Conservation (phyloP, 2,888 invertebrate genomes). For the Orchesella flavescens region DNA sequence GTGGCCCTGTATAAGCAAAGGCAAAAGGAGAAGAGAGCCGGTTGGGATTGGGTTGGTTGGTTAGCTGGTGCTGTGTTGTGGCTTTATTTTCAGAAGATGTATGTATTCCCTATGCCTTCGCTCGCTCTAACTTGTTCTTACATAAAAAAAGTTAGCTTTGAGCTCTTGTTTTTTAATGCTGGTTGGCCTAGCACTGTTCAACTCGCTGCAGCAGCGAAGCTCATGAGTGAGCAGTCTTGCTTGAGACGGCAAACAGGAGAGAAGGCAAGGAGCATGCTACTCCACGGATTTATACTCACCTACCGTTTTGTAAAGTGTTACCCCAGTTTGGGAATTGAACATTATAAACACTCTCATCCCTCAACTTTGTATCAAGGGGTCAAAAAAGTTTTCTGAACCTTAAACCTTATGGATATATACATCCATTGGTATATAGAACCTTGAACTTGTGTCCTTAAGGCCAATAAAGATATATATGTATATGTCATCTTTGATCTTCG, state of each 20-base stretch:
- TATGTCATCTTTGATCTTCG: not conserved
- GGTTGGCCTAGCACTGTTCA: slow-evolving; percentile 4
- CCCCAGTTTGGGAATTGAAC: slow-evolving; percentile 53
- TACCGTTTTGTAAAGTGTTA: slow-evolving; percentile 49
- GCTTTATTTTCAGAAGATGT: slow-evolving; percentile 8
- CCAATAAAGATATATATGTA: slow-evolving; percentile 8
- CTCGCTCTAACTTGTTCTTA: not conserved
- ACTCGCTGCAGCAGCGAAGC: slow-evolving; percentile 18
- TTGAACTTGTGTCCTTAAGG: slow-evolving; percentile 55
- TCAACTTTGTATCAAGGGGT: slow-evolving; percentile 8
- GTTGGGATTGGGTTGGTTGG: slow-evolving; percentile 41
- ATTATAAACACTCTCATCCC: not conserved
- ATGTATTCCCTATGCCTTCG: not conserved
- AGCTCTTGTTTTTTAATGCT: too few relatives aligned
- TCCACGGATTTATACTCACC: not conserved
- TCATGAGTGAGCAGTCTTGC: slow-evolving; percentile 57
- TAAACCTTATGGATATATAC: too few relatives aligned
- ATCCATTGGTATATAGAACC: too few relatives aligned
- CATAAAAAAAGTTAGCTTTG: not conserved
- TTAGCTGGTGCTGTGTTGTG: slow-evolving; percentile 35
- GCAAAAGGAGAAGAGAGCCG: slow-evolving; percentile 28
- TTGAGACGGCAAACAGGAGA: slow-evolving; percentile 60
- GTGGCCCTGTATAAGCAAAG: slow-evolving; percentile 32
- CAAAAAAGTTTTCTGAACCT: slow-evolving; percentile 28
- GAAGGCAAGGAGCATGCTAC: slow-evolving; percentile 38